Evolutionary conservation across 2,113 vertebrate species (phyloP).

Genomic region (Pungitius pungitius): DNA sequence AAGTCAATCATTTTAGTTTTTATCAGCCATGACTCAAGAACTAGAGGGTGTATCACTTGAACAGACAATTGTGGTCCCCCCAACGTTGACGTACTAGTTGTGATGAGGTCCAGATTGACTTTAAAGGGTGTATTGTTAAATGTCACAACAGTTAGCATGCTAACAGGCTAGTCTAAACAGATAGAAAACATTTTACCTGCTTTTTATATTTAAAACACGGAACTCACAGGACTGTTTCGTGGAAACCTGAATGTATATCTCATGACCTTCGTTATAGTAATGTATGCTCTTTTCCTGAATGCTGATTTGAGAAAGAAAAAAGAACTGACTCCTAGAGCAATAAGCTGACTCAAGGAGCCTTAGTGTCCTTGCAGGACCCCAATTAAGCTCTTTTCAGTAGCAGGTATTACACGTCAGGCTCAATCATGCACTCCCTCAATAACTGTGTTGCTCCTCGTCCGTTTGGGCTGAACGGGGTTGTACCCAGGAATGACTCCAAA

Average conservation of each 20-base stretch:
- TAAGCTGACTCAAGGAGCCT: constrained; percentile 7
- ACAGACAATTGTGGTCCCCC: background rate
- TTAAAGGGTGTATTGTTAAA: background rate
- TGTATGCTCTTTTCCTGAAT: too few relatives aligned
- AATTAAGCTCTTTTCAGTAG: constrained; percentile 12
- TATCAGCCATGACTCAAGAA: too few relatives aligned
- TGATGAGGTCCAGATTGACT: background rate
- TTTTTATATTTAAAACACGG: background rate
- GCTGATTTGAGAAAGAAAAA: too few relatives aligned
- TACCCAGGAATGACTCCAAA: constrained; percentile 17
- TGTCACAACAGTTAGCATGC: background rate
- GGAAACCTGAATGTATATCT: too few relatives aligned
- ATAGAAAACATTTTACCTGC: background rate
- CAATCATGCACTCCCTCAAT: constrained; percentile 25
- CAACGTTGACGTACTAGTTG: background rate
- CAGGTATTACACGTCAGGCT: background rate
- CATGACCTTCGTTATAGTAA: too few relatives aligned
- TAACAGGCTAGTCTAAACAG: background rate
- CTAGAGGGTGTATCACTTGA: background rate
- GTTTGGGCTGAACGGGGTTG: background rate
- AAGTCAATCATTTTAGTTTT: too few relatives aligned
- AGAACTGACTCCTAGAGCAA: background rate
- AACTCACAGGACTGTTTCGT: too few relatives aligned
- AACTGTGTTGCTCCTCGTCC: background rate
- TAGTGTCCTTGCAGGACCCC: background rate